Conservation (phyloP, 2,113 vertebrate species). For the Thalassarche chlororhynchos region DNA sequence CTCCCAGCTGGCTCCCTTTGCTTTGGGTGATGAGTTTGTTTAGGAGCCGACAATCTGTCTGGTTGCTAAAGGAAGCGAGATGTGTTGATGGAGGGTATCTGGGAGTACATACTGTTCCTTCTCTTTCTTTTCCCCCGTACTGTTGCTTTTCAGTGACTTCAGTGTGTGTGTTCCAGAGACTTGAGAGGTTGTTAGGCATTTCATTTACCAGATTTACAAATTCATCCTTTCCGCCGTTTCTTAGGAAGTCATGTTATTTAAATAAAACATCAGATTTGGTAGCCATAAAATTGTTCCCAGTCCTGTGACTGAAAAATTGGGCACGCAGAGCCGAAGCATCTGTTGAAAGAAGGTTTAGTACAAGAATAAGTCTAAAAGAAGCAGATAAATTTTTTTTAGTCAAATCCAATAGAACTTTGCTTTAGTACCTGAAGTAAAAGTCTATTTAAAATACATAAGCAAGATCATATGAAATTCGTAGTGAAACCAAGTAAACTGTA, state of each 20-base stretch:
- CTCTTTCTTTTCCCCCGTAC: background rate
- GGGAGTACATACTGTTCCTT: background rate
- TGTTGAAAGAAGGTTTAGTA: background rate
- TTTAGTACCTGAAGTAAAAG: background rate
- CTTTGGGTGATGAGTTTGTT: background rate
- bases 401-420: background rate
- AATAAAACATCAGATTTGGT: background rate
- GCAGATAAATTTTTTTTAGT: background rate
- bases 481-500: background rate
- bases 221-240: background rate
- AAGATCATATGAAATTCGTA: background rate
- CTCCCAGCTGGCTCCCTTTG: background rate
- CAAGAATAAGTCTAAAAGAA: background rate
- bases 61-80: background rate
- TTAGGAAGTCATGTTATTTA: rapidly evolving
- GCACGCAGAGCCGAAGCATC: background rate
- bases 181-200: too few species aligned
- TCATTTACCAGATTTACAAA: background rate
- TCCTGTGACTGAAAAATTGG: background rate
- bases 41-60: background rate
- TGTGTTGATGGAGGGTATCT: background rate
- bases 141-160: background rate
- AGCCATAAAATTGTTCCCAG: background rate
- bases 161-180: background rate
- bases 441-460: background rate